Percentiles rank a stretch among this genome's conserved stretches.
These are phyloP conservation scores for Pangasius sanitwongsei DNA, from an alignment of 2,797 vertebrate species.

Conservation along the genomic window DNA sequence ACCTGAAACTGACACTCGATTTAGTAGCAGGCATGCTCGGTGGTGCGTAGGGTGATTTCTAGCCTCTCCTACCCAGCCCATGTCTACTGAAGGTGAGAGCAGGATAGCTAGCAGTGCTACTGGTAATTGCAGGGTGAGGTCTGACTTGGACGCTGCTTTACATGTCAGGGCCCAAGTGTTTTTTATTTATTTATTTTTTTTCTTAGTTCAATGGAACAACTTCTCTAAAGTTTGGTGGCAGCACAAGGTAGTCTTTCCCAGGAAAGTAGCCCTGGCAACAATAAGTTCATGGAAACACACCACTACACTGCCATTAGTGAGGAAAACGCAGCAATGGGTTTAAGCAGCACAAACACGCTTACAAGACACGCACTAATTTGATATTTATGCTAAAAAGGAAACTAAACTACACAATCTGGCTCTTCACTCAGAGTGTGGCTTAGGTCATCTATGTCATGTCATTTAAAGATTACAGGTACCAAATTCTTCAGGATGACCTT, in stretches of 20 bases:
- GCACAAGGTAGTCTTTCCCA: constrained; percentile 26
- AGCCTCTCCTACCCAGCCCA: constrained; percentile 18
- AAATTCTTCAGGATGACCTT: background rate
- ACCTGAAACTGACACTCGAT: background rate
- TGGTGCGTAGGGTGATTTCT: background rate
- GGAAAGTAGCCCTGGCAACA: constrained; percentile 33
- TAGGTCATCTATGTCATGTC: background rate
- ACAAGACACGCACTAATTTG: constrained; percentile 55
- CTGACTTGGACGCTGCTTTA: constrained; percentile 60
- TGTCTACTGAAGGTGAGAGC: constrained; percentile 52
- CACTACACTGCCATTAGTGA: background rate
- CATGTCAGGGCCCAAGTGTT: constrained; percentile 43
- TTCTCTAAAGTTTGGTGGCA: constrained; percentile 59
- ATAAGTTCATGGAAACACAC: constrained; percentile 51
- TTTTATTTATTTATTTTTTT: background rate
- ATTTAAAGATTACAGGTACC: background rate
- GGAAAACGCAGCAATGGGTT: background rate
- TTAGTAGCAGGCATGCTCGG: constrained; percentile 11
- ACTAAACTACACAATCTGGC: constrained; percentile 24
- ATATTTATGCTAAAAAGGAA: constrained; percentile 62
- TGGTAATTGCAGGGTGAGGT: constrained; percentile 71
- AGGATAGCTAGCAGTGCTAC: constrained; percentile 49
- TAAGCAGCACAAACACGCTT: background rate
- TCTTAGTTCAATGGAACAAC: constrained; percentile 49
- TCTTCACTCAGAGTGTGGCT: background rate